A percentile compares a stretch with the other conserved stretches of the same genome.
phyloP scores from a whole-genome alignment of 2,888 invertebrate genomes.

The Ernsta delagoae region DNA sequence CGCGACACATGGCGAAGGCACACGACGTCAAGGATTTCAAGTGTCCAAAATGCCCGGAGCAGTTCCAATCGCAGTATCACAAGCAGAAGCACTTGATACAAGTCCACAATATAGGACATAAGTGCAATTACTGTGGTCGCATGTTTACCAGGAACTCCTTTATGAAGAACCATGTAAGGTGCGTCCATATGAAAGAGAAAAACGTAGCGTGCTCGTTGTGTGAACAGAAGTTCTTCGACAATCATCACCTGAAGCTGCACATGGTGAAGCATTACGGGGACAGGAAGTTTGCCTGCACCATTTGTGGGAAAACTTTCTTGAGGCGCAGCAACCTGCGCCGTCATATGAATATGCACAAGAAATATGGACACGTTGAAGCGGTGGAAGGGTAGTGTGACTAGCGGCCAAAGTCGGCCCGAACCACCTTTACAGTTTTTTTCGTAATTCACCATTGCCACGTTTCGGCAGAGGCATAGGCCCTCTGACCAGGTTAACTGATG shows the following conservation, averaged over 20 bases:
- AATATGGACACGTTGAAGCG: slow-evolving; percentile 62
- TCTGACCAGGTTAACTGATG: too few species aligned
- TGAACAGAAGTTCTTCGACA: slow-evolving; percentile 73
- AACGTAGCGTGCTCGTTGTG: slow-evolving; percentile 73
- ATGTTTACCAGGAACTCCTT: slow-evolving; percentile 79
- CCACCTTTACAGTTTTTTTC: too few species aligned
- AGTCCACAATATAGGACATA: slow-evolving; percentile 74
- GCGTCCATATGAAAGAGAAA: slow-evolving; percentile 77
- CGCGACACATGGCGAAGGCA: slow-evolving; percentile 68
- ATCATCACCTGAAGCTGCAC: slow-evolving; percentile 71
- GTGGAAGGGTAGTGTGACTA: neutral
- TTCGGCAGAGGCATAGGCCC: too few species aligned
- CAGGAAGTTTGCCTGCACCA: slow-evolving; percentile 81
- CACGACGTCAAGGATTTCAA: slow-evolving; percentile 73
- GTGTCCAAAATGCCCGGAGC: slow-evolving; percentile 70
- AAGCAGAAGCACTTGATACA: slow-evolving; percentile 81
- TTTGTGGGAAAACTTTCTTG: slow-evolving; percentile 84
- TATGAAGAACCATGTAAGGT: slow-evolving; percentile 72
- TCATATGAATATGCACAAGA: slow-evolving; percentile 82
- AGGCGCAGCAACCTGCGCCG: slow-evolving; percentile 85
- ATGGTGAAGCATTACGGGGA: slow-evolving; percentile 83
- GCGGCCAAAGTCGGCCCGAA: too few species aligned
- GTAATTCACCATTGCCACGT: too few species aligned
- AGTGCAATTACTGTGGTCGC: slow-evolving; percentile 67
- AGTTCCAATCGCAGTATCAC: slow-evolving; percentile 80